Conservation (phyloP, 2,797 vertebrate genomes). For the Thamnophis elegans region DNA sequence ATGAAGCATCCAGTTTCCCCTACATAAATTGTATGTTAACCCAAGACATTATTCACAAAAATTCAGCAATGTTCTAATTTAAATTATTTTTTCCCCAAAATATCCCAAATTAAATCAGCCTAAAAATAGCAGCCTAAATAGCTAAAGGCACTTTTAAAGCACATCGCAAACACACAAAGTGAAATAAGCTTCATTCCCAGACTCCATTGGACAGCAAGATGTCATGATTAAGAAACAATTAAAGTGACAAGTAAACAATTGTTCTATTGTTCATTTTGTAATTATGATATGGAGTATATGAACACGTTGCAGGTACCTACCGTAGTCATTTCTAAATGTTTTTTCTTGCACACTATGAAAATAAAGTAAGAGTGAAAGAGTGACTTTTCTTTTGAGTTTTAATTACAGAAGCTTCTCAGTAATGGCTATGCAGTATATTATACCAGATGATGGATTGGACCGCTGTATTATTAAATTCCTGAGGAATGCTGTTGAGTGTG, state of each 20-base stretch:
- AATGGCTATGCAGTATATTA: neutral
- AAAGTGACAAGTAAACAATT: conserved; percentile 36
- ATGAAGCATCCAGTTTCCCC: neutral
- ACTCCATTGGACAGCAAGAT: neutral
- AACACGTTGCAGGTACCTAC: neutral
- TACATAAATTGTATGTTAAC: neutral
- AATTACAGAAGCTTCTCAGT: neutral
- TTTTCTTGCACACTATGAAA: conserved; percentile 13
- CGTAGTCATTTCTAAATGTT: neutral
- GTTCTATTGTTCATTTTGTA: conserved; percentile 42
- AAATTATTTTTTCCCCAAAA: neutral
- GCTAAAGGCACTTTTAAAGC: neutral
- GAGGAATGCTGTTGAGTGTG: neutral
- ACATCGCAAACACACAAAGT: neutral
- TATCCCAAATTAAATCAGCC: neutral
- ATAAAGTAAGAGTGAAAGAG: neutral
- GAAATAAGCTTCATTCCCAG: neutral
- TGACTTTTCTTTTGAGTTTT: conserved; percentile 5
- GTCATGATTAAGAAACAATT: conserved; percentile 53
- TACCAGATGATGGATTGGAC: neutral
- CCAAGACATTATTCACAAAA: neutral
- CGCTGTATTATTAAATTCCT: neutral
- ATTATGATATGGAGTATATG: conserved; percentile 30
- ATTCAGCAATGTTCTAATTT: neutral
- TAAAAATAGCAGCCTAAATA: neutral